Base-by-base conservation (phyloP, 2,888 invertebrate species). In the Pasiphila rectangulata region DNA sequence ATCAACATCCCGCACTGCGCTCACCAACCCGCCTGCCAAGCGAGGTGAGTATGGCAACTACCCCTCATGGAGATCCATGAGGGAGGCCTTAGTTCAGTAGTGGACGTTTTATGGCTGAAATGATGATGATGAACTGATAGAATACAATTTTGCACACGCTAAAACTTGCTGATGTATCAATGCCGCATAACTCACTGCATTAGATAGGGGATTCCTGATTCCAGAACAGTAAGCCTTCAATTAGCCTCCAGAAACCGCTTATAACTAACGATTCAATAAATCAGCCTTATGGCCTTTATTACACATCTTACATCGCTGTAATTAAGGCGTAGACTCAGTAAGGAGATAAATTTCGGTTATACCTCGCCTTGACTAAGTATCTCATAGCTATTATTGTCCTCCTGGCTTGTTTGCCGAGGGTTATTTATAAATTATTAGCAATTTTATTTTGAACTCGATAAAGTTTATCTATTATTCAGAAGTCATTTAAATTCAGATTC, bases 301-400 rank as follows among this genome's bases (percentile, higher is more conserved):
- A 80, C 79, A 75, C 78, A 79, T 82, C 83, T 84, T 80, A 83
- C 81, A 77, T 83, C 80, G 78, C 73, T 75, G 81, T 83, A 81
- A 83, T 83, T 82, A 79, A 80, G 83, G 56, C 54, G 54, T 53
- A 54, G 50, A 51, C 55, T 79, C 76, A 72, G 69, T 69, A 63
- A 64, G 66, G 59, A 64, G 62, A 67, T 59, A 67, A 69, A 72
- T 73, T 81, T 79, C 71, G 63, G 65, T 16, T 23, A n/a, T 24
- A 10, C 25, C 10, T 47, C 34, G 40, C 41, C 37, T 41, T 23
- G n/a, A 29, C 37, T 32, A 15, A 37, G 41, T 41, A 34, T 24
- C 41, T 36, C 36, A 15, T 27, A 43, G 19, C 6, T 43, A 19
- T 27, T 36, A n/a, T 20, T 35, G 20, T 20, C 13, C 35, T 6